Percentiles rank a stretch among this genome's conserved stretches.
Evolutionary conservation across 2,888 invertebrate genomes (phyloP).

Genomic region (Leptinotarsa tumamoca): DNA sequence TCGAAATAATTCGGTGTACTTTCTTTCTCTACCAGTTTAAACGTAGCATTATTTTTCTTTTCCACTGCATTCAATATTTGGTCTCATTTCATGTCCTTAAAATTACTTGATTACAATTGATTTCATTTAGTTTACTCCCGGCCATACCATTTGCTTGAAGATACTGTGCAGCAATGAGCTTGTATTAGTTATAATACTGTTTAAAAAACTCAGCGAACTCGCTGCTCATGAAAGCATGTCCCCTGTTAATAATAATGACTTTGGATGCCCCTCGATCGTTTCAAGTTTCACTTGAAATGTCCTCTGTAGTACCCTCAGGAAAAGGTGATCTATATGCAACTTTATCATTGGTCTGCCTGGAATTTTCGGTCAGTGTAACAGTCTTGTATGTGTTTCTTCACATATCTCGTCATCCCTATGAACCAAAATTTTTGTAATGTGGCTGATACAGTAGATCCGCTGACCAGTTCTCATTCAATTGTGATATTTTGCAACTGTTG

Average conservation of each 20-base stretch:
- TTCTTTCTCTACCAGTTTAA: too few relatives aligned
- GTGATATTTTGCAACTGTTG: conserved; percentile 38
- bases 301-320: conserved; percentile 23
- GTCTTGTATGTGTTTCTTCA: conserved; percentile 37
- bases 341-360: conserved; percentile 40
- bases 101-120: too few relatives aligned
- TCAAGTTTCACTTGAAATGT: conserved; percentile 37
- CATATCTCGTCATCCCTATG: conserved; percentile 34
- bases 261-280: not conserved
- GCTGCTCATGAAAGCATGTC: too few relatives aligned
- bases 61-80: too few relatives aligned
- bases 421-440: conserved; percentile 44
- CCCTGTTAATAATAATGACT: conserved; percentile 30
- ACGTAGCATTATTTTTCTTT: too few relatives aligned
- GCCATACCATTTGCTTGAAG: too few relatives aligned
- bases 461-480: conserved; percentile 39
- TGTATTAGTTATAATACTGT: too few relatives aligned
- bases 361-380: conserved; percentile 38
- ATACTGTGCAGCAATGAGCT: too few relatives aligned
- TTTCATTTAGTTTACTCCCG: too few relatives aligned
- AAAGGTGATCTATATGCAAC: conserved; percentile 40
- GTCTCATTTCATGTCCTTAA: too few relatives aligned
- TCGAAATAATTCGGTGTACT: too few relatives aligned
- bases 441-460: conserved; percentile 30
- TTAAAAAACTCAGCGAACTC: too few relatives aligned